Evolutionary conservation across 2,797 vertebrate species (phyloP).

Genomic region (Botia almorhae): DNA sequence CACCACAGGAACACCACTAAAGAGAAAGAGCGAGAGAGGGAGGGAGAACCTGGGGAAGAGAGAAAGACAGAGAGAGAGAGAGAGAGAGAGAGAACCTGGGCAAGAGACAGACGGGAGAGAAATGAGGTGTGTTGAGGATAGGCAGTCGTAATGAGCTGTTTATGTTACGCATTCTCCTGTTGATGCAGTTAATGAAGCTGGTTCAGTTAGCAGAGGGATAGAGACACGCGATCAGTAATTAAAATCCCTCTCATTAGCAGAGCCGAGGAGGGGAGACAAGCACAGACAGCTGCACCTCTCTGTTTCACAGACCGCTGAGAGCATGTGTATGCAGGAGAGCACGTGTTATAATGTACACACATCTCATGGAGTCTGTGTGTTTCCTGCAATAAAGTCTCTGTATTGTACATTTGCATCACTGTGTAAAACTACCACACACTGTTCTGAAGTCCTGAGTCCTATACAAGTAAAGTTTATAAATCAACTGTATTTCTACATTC

Average conservation of each 20-base stretch:
- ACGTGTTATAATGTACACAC: background rate
- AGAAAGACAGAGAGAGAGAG: conserved; percentile 24
- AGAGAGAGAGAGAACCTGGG: no score
- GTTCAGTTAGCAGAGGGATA: conserved; percentile 75
- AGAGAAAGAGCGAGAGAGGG: conserved; percentile 60
- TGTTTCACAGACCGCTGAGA: conserved; percentile 43
- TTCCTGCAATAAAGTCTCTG: conserved; percentile 5
- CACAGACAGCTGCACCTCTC: conserved; percentile 54
- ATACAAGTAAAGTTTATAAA: background rate
- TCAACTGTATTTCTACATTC: background rate
- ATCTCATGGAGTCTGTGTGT: conserved; percentile 30
- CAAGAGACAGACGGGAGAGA: background rate
- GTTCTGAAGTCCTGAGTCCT: background rate
- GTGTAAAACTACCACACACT: background rate
- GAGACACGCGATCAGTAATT: conserved; percentile 76
- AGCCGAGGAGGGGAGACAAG: conserved; percentile 62
- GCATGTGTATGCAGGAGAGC: conserved; percentile 13
- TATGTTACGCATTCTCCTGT: conserved; percentile 79
- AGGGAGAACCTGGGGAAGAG: background rate
- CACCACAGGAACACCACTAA: conserved; percentile 64
- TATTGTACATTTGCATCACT: no score
- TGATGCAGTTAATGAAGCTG: conserved; percentile 81
- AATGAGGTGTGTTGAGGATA: conserved; percentile 52
- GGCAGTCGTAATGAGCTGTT: conserved; percentile 79
- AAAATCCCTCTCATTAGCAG: conserved; percentile 78